Base-by-base conservation (phyloP, 1,140 invertebrate species). In the Acromyrmex heyeri region DNA sequence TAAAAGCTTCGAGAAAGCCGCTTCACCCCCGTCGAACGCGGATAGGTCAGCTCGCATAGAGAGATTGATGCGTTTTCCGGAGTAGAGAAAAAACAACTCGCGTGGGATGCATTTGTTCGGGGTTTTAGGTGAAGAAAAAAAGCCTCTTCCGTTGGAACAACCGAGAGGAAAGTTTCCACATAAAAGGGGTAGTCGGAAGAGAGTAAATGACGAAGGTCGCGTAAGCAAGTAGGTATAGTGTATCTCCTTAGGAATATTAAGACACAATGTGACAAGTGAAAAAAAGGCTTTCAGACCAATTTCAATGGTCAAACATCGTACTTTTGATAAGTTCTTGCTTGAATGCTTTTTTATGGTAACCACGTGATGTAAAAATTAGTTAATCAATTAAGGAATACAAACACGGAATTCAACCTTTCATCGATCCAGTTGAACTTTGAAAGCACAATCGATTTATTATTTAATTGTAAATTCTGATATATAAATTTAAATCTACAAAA, bases 31-130 rank as follows among this genome's bases (percentile, higher is more conserved):
- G 34, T 82, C 55, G 55, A 73, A 82, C 64, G 30, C 44, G 61
- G 30, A 59, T 62, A 55, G 57, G 53, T 61, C 76, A 55, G 50
- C 50, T 72, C 72, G 48, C 16, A 10, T 18, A 30, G 27, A 30
- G 72, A 89, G 88, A 89, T 89, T 89, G 88, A 89, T 89, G 82
- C 62, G 75, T 76, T 50, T 50, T 79, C 50, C 70, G 86, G 79
- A 59, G 44, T 24, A 18, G 38, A 64, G 81, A 78, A 89, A 89
- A 89, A 89, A 88, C 86, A 89, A 82, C 85, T 69, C 87, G 72
- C 87, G 65, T 73, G 72, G 64, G 85, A 89, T 89, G 85, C 85
- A 76, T 89, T 87, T 81, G 87, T 78, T 83, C 65, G 61, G 16
- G 65, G 57, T 62, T 73, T 27, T 14, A 72, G 24, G 30, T 44